Base-by-base conservation (phyloP, 2,888 invertebrate species). In the Drosophila kokeensis region DNA sequence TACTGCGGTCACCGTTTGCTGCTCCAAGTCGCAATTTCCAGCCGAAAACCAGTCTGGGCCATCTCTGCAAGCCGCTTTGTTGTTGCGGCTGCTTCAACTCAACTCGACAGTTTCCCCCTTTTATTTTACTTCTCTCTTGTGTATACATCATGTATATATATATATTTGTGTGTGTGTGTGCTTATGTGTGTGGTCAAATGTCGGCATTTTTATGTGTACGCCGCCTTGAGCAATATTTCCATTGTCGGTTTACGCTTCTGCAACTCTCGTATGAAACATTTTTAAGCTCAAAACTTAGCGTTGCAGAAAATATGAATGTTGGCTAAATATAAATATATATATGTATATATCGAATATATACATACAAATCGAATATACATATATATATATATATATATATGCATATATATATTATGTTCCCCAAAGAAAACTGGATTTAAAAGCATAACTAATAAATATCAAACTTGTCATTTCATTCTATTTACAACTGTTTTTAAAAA, bases 31-130 rank as follows among this genome's bases (percentile, higher is more conserved):
- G 78, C 89, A 85, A 76, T 83, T 87, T 79, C 54, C 69, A 76
- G 82, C 66, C 82, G 72, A 87, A 87, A 87, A 90, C 90, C 85
- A 87, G 87, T 90, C 89, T 84, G 79, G 64, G n/a, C 89, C 90
- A 90, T 86, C 89, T 81, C 81, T 82, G 61, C 34, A 68, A 81
- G 83, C 73, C 71, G 58, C 66, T 73, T 64, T 52, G 55, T 32
- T 48, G 48, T 65, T 65, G 60, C 60, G 64, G 53, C 60, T 66
- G 66, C 48, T 53, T 50, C 42, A 24, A 10, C 70, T 57, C 54
- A 42, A 45, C 70, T 53, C 58, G 34, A 49, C 66, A 67, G 82
- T 83, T 82, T 87, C 82, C 76, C 88, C 75, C 52, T 52, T 73
- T 81, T 69, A 60, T 58, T 76, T 74, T 70, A 54, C 24, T 36